Conservation (phyloP, 2,888 invertebrate genomes). For the Bombylius discolor region DNA sequence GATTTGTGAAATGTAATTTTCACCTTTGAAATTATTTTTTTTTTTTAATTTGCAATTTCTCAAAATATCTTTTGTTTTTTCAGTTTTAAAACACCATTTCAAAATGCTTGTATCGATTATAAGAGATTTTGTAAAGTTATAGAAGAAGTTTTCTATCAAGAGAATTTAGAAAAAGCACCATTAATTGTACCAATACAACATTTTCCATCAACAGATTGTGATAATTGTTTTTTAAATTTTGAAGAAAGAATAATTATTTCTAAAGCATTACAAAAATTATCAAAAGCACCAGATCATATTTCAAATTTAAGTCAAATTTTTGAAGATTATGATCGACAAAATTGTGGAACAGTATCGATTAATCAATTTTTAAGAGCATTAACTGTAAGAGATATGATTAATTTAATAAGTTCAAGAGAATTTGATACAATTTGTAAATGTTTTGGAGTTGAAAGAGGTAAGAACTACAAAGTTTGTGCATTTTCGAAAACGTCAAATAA, state of each 20-base stretch:
- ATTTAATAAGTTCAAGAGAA: conserved; percentile 51
- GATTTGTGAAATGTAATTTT: conserved; percentile 53
- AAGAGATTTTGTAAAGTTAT: conserved; percentile 51
- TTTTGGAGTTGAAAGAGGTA: conserved; percentile 53
- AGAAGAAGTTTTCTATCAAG: conserved; percentile 56
- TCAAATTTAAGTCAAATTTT: conserved; percentile 58
- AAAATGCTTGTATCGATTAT: conserved; percentile 50
- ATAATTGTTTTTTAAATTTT: conserved; percentile 52
- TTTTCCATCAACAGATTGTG: conserved; percentile 51
- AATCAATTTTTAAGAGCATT: conserved; percentile 53
- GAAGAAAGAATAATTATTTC: conserved; percentile 54
- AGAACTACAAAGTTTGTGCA: neutral
- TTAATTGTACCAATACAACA: conserved; percentile 55
- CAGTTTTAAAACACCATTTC: conserved; percentile 51
- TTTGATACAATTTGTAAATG: conserved; percentile 59
- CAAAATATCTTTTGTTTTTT: conserved; percentile 6
- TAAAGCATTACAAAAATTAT: conserved; percentile 53
- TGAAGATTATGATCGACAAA: conserved; percentile 53
- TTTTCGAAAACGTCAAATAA: neutral
- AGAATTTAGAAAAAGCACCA: conserved; percentile 52
- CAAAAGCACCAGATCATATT: conserved; percentile 49
- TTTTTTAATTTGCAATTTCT: neutral
- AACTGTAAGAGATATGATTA: conserved; percentile 48
- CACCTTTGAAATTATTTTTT: conserved; percentile 12
- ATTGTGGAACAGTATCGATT: conserved; percentile 52